Conservation (phyloP, 2,888 invertebrate genomes). For the Philopedon plagiatum region DNA sequence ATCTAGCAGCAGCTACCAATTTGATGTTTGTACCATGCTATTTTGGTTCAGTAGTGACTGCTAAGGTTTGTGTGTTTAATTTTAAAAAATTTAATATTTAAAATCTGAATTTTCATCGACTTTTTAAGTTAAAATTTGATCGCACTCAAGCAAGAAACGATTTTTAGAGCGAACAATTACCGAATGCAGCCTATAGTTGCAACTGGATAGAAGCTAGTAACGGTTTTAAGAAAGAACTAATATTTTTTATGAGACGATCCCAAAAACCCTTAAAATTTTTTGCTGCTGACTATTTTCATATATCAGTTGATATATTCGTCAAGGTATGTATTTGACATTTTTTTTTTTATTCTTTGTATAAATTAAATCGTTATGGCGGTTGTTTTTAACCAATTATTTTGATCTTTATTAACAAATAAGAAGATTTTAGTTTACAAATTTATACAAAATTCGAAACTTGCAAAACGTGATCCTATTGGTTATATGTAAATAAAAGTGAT, state of each 20-base stretch:
- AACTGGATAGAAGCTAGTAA: conserved; percentile 41
- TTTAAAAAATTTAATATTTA: not conserved
- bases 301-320: conserved; percentile 51
- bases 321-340: conserved; percentile 40
- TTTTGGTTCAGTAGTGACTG: conserved; percentile 50
- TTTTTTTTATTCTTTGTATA: too few relatives aligned
- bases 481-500: too few relatives aligned
- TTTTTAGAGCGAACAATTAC: conserved; percentile 49
- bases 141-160: too few relatives aligned
- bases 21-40: conserved; percentile 50
- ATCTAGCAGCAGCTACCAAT: conserved; percentile 36
- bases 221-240: conserved; percentile 45
- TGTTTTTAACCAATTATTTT: too few relatives aligned
- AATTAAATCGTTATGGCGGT: too few relatives aligned
- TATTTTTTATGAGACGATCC: conserved; percentile 40
- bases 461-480: too few relatives aligned
- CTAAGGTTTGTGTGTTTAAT: conserved; percentile 35
- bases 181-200: conserved; percentile 38
- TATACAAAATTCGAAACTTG: too few relatives aligned
- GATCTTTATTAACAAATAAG: too few relatives aligned
- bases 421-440: too few relatives aligned
- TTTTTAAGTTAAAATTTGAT: too few relatives aligned
- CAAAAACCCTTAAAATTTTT: conserved; percentile 46
- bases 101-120: too few relatives aligned
- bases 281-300: conserved; percentile 45